phyloP scores from a whole-genome alignment of 2,797 vertebrate species.

The Anableps anableps region DNA sequence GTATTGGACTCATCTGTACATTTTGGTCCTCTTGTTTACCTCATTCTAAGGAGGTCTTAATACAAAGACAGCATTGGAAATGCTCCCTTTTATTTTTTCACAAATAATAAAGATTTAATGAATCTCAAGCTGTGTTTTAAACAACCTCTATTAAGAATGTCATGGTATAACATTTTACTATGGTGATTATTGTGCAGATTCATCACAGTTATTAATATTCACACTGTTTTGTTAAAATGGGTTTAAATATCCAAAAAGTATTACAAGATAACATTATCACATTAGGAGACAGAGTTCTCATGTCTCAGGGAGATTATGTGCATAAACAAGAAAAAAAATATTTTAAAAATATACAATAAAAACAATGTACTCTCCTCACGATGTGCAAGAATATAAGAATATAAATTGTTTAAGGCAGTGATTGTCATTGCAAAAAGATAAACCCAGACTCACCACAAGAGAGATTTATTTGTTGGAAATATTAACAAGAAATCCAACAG shows the following conservation, averaged over 20 bases:
- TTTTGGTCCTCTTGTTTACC: not conserved
- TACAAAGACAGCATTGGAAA: not conserved
- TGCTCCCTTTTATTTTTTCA: not conserved
- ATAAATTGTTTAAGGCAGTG: not conserved
- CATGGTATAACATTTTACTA: not conserved
- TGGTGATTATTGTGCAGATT: not conserved
- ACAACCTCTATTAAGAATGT: not conserved
- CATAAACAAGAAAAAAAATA: not conserved
- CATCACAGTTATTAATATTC: not conserved
- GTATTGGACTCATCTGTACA: not conserved
- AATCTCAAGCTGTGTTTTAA: not conserved
- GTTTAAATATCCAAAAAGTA: not conserved
- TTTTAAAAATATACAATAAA: not conserved
- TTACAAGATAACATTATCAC: not conserved
- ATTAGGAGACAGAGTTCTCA: no score
- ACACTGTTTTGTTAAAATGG: not conserved
- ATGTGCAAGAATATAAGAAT: not conserved
- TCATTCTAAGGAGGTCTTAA: not conserved
- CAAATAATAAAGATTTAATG: not conserved
- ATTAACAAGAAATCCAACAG: not conserved
- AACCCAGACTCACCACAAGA: not conserved
- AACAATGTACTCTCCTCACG: not conserved
- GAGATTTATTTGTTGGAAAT: not conserved
- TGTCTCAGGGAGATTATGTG: not conserved
- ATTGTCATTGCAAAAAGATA: not conserved